Evolutionary conservation across 1,140 invertebrate species (phyloP).

Genomic region (Drosophila takahashii): DNA sequence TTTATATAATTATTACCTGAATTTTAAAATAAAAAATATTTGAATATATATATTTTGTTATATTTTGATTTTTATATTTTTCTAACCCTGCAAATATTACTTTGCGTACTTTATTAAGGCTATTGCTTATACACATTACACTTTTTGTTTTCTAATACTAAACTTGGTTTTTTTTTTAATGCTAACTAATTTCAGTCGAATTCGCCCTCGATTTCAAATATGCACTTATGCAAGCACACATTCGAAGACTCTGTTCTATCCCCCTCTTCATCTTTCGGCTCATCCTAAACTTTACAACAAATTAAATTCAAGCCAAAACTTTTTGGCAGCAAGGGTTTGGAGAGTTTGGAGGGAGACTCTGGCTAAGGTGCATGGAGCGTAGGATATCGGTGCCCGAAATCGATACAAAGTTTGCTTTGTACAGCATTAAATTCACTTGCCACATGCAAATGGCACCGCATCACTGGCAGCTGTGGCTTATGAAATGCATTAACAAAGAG

Average conservation of each 20-base stretch:
- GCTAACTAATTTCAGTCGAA: too few species aligned
- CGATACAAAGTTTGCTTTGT: slow-evolving; percentile 61
- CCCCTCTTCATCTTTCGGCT: slow-evolving; percentile 20
- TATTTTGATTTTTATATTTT: too few species aligned
- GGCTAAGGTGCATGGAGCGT: slow-evolving; percentile 16
- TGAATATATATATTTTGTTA: too few species aligned
- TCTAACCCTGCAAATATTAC: too few species aligned
- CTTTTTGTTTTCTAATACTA: neutral
- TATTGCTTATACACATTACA: too few species aligned
- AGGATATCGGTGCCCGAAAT: slow-evolving; percentile 14
- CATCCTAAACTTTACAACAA: slow-evolving; percentile 46
- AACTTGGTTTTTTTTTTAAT: neutral
- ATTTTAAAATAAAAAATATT: too few species aligned
- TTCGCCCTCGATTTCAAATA: slow-evolving; percentile 29
- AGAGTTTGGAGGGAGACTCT: neutral
- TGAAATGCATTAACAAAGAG: slow-evolving; percentile 75
- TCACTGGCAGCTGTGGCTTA: slow-evolving; percentile 60
- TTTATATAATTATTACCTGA: too few species aligned
- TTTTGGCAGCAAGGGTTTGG: slow-evolving; percentile 28
- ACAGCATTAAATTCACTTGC: slow-evolving; percentile 67
- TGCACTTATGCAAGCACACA: slow-evolving; percentile 30
- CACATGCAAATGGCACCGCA: slow-evolving; percentile 48
- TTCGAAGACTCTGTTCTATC: slow-evolving; percentile 8
- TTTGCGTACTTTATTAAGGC: too few species aligned
- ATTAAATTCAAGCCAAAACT: slow-evolving; percentile 53